Evolutionary conservation across 2,113 vertebrate genomes (phyloP), one percentile per base, ranked within the genome.

Genomic region (Erythrolamprus reginae): DNA sequence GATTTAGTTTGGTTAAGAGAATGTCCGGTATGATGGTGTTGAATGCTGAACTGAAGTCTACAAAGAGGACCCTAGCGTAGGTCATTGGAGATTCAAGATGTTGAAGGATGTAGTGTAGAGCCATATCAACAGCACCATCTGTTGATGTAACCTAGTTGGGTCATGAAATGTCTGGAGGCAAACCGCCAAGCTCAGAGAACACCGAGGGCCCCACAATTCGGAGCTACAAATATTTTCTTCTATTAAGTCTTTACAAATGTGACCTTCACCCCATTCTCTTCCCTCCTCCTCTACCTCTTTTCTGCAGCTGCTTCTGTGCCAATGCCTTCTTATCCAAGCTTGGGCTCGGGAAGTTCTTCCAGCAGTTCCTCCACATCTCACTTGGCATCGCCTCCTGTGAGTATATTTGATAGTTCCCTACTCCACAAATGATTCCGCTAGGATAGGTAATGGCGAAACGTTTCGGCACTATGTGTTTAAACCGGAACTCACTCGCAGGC

Each of bases 291-390:
- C 93, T 0, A 1, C 26, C 26, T 42, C 42, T 15, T 21, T 21
- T 48, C 90, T 51, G 52, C 95, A 99, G 98, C 98, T 92, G 97
- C 97, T 82, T 98, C 98, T 0, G 97, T 98, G 96, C 97, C 98
- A 13, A 95, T 98, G 96, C 97, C 97, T 92, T 97, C 97, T 0
- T 98, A 97, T 83, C 98, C 98, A 3, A 98, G 97, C 90, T 98
- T 98, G 7, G 97, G 97, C 47, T 99, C 98, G 0, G 98, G 96
- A 84, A 99, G 98, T 93, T 99, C 98, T 89, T 99, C 97, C 83
- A 98, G 98, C 95, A 98, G 98, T 95, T 99, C 98, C 61, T 98
- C 98, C 77, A 98, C 98, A 10, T 99, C 98, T n/a, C 98, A 98
- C 91, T 96, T 97, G 93, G 98, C 98, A 61, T 99, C 98, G 19